These are phyloP conservation scores for Harpalus rubripes DNA, from an alignment of 2,888 invertebrate species.

Conservation along the genomic window DNA sequence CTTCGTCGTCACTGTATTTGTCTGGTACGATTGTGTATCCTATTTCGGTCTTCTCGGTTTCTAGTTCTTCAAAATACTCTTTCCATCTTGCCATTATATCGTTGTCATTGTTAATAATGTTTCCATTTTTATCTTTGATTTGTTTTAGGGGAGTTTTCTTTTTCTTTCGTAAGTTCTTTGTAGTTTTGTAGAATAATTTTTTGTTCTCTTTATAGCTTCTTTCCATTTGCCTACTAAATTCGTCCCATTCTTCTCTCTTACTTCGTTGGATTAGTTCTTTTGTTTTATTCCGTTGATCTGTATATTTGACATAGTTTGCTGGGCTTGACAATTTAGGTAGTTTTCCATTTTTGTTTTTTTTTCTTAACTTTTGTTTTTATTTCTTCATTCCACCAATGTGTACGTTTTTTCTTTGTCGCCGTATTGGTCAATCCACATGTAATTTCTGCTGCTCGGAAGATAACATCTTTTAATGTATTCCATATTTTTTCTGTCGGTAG, in stretches of 20 bases:
- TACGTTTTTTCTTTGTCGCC: not conserved
- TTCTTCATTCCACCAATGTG: not conserved
- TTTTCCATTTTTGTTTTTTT: constrained; percentile 3
- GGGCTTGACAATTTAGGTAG: not conserved
- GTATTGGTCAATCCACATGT: not conserved
- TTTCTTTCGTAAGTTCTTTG: not conserved
- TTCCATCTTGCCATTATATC: constrained; percentile 21
- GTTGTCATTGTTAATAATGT: not conserved
- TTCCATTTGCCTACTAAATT: not conserved
- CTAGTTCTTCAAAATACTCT: constrained; percentile 2
- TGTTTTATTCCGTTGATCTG: not conserved
- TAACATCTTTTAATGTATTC: not conserved
- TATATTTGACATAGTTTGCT: not conserved
- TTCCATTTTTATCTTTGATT: constrained; percentile 16
- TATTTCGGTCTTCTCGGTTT: not conserved
- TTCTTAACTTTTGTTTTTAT: not conserved
- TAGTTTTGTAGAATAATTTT: not conserved
- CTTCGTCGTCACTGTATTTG: not conserved
- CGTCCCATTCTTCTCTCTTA: not conserved
- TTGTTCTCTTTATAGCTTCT: not conserved
- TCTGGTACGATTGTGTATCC: not conserved
- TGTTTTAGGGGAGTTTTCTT: not conserved
- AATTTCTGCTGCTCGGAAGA: not conserved
- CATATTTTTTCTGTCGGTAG: not conserved
- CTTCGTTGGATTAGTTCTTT: not conserved